Evolutionary conservation across 2,888 invertebrate genomes (phyloP).

Genomic region (Baccha elongata): DNA sequence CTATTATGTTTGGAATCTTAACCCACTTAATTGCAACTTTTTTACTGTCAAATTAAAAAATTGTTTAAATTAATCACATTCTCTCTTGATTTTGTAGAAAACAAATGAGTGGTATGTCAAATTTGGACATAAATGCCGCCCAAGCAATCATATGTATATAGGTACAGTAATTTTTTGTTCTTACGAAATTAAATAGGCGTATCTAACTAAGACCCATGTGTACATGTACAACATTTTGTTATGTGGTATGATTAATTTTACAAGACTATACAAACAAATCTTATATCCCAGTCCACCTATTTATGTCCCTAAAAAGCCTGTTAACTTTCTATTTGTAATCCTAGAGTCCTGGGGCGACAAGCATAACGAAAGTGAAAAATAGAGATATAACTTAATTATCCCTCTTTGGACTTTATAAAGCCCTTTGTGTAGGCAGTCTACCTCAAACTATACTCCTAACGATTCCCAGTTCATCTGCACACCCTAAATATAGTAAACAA

Average conservation of each 20-base stretch:
- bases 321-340: conserved; percentile 61
- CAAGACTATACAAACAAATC: conserved; percentile 9
- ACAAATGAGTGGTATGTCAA: not conserved
- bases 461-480: conserved; percentile 57
- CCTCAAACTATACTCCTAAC: conserved; percentile 55
- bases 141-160: conserved; percentile 8
- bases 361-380: conserved; percentile 50
- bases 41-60: conserved; percentile 20
- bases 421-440: conserved; percentile 43
- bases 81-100: not conserved
- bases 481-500: not conserved
- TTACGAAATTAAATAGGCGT: conserved; percentile 9
- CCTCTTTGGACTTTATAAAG: conserved; percentile 56
- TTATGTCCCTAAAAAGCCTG: conserved; percentile 25
- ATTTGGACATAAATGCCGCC: conserved; percentile 24
- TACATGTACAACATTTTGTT: conserved; percentile 26
- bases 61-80: conserved; percentile 14
- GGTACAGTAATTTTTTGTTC: no score
- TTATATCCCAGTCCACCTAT: conserved; percentile 26
- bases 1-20: no score
- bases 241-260: conserved; percentile 59
- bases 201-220: conserved; percentile 18
- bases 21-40: no score
- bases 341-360: conserved; percentile 47
- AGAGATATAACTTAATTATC: conserved; percentile 51